phyloP scores from a whole-genome alignment of 2,888 invertebrate species.

The Temnothorax unifasciatus region DNA sequence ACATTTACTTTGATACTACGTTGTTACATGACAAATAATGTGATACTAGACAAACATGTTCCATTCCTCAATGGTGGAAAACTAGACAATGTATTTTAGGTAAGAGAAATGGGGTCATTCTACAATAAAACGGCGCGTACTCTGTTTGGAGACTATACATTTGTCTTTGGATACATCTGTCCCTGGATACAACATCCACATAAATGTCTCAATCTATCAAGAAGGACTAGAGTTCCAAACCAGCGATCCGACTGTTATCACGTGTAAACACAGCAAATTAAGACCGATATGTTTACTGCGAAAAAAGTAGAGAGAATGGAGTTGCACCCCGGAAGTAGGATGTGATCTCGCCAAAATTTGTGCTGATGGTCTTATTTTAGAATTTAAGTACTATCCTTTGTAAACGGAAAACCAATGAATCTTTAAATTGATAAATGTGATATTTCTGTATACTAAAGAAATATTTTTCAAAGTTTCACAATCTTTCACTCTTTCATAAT shows the following conservation, averaged over 20 bases:
- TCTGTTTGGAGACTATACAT: not conserved
- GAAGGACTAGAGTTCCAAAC: conserved; percentile 55
- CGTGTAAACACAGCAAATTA: conserved; percentile 55
- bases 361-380: conserved; percentile 28
- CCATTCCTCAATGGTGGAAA: conserved; percentile 1
- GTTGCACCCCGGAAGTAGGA: conserved; percentile 34
- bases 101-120: not conserved
- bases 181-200: not conserved
- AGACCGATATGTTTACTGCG: conserved; percentile 51
- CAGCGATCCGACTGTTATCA: conserved; percentile 55
- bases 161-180: conserved; percentile 1
- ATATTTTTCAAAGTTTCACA: not conserved
- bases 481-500: not conserved
- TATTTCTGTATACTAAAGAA: not conserved
- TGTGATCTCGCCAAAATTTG: conserved; percentile 34
- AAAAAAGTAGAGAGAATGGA: conserved; percentile 38
- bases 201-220: conserved; percentile 24
- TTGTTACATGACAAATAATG: conserved; percentile 24
- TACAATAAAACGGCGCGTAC: not conserved
- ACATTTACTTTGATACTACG: conserved; percentile 20
- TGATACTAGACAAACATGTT: conserved; percentile 23
- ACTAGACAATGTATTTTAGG: not conserved
- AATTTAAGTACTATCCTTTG: not conserved
- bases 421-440: not conserved
- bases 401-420: not conserved